Evolutionary conservation across 2,888 invertebrate species (phyloP).

Genomic region (Trissonchulus latispiculum): DNA sequence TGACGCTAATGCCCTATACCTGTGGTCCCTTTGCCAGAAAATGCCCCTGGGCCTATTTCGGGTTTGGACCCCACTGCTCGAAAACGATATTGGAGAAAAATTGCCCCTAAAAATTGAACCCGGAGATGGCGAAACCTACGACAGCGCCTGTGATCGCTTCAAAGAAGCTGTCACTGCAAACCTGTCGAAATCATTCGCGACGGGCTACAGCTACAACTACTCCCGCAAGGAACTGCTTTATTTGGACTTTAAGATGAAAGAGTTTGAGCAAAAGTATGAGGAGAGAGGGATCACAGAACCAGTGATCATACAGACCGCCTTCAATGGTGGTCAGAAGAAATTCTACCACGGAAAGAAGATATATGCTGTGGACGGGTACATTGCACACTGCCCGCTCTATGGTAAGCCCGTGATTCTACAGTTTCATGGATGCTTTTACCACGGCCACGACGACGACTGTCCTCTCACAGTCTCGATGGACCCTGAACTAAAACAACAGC

Average conservation of each 20-base stretch:
- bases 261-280: not conserved
- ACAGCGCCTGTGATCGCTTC: too few species aligned
- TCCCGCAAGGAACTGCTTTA: not conserved
- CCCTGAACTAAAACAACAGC: not conserved
- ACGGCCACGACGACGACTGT: not conserved
- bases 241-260: not conserved
- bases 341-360: not conserved
- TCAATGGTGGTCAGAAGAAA: conserved; percentile 2
- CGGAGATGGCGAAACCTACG: not conserved
- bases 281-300: too few species aligned
- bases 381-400: not conserved
- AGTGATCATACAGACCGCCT: not conserved
- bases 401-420: not conserved
- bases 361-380: not conserved
- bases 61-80: not conserved
- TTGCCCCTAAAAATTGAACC: not conserved
- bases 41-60: not conserved
- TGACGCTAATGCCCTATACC: not conserved
- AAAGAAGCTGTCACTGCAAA: not conserved
- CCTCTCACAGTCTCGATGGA: not conserved
- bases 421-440: not conserved
- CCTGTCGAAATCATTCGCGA: not conserved
- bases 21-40: not conserved
- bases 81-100: not conserved
- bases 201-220: not conserved